Percentiles rank a stretch among this genome's conserved stretches.
phyloP scores from a whole-genome alignment of 37 sponge, comb jelly and placozoan genomes.

The Trichoplax adhaerens region DNA sequence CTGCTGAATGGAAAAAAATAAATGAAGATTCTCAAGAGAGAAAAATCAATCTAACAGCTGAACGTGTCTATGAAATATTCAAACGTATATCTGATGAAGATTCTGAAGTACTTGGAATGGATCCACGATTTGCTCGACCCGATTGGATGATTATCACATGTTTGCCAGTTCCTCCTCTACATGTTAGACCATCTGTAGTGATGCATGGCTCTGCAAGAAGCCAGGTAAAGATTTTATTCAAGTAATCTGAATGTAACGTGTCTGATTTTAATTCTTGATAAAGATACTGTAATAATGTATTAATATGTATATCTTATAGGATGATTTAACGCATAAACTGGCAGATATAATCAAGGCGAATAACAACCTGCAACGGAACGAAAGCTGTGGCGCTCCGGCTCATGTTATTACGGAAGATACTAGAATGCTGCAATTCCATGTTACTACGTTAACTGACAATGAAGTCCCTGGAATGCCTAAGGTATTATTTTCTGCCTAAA shows the following conservation, averaged over 20 bases:
- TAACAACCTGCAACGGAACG: constrained; percentile 80
- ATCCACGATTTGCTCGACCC: constrained; percentile 73
- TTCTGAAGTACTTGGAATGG: constrained; percentile 67
- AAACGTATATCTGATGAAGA: constrained; percentile 90
- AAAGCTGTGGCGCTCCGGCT: constrained; percentile 92
- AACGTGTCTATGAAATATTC: constrained; percentile 82
- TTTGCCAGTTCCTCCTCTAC: constrained; percentile 87
- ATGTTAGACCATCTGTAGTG: constrained; percentile 89
- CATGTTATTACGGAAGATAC: constrained; percentile 91
- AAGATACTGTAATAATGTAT: background rate
- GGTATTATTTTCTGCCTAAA: constrained; percentile 8
- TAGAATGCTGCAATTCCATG: constrained; percentile 96
- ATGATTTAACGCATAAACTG: constrained; percentile 96
- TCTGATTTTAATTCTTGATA: background rate
- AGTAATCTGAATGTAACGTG: background rate
- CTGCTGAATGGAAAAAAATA: constrained; percentile 79
- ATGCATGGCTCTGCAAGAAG: constrained; percentile 85
- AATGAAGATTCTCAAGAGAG: constrained; percentile 92
- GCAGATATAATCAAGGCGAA: constrained; percentile 96
- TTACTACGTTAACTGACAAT: constrained; percentile 89
- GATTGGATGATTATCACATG: constrained; percentile 95
- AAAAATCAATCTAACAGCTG: constrained; percentile 77
- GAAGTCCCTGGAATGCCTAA: constrained; percentile 89
- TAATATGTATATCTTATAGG: constrained; percentile 29
- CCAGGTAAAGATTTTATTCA: constrained; percentile 32